A percentile compares a stretch with the other conserved stretches of the same genome.
Evolutionary conservation across 1,140 invertebrate genomes (phyloP).

Genomic region (Proctacanthus coquilletti): DNA sequence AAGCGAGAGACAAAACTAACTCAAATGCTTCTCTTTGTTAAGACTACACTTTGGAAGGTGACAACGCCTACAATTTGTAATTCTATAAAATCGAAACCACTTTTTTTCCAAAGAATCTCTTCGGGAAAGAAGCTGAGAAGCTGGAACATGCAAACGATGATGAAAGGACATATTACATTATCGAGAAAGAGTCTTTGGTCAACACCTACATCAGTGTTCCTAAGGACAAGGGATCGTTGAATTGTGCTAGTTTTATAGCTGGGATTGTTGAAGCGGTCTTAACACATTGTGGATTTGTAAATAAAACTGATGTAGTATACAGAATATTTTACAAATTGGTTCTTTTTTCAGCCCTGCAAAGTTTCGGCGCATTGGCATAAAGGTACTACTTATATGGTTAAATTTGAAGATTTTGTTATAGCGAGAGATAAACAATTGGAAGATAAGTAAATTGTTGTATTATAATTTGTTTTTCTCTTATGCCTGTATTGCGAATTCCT

Average conservation of each 20-base stretch:
- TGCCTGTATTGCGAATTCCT: no score
- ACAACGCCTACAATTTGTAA: background rate
- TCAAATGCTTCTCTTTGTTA: constrained; percentile 90
- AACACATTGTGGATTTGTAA: constrained; percentile 87
- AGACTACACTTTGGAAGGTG: constrained; percentile 94
- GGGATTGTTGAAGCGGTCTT: constrained; percentile 95
- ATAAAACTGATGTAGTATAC: constrained; percentile 25
- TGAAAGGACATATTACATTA: constrained; percentile 94
- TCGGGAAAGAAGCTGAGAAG: constrained; percentile 97
- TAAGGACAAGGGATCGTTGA: constrained; percentile 91
- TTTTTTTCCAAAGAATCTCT: constrained; percentile 60
- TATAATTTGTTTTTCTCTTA: no score
- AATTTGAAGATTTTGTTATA: constrained; percentile 93
- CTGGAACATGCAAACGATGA: constrained; percentile 97
- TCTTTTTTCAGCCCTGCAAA: constrained; percentile 72
- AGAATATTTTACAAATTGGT: background rate
- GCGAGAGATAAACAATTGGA: constrained; percentile 83
- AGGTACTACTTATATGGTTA: constrained; percentile 97
- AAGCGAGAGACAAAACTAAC: constrained; percentile 93
- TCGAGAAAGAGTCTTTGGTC: constrained; percentile 91
- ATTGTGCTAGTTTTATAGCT: constrained; percentile 96
- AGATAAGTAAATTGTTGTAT: constrained; percentile 63
- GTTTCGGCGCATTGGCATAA: constrained; percentile 98
- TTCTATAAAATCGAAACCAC: background rate
- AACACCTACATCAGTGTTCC: constrained; percentile 97